A percentile compares a stretch with the other conserved stretches of the same genome.
Conservation (phyloP, 2,113 vertebrate species). For the Elephantulus edwardii region DNA sequence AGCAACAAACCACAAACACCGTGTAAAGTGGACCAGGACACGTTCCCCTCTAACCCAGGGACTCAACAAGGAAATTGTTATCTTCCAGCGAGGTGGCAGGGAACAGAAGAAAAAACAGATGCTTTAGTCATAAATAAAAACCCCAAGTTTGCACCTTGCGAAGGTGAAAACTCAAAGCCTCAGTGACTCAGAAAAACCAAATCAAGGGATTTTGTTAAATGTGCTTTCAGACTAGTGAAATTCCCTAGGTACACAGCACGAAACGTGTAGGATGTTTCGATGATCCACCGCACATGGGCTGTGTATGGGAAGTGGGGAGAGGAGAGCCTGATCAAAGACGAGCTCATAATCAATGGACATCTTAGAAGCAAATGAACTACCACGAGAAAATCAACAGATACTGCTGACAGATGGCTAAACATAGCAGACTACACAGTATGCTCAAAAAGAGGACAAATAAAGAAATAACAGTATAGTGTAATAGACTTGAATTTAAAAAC, state of each 20-base stretch:
- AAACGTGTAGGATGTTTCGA: neutral
- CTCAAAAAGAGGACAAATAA: neutral
- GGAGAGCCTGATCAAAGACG: neutral
- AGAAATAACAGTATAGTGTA: neutral
- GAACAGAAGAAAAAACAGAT: rapidly evolving
- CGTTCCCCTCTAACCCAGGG: neutral
- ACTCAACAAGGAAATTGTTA: neutral
- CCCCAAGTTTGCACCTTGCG: rapidly evolving
- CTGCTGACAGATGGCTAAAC: neutral
- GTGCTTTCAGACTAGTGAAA: neutral
- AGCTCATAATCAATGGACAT: neutral
- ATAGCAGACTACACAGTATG: neutral
- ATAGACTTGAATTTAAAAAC: neutral
- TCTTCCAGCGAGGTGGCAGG: neutral
- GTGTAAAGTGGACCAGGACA: neutral
- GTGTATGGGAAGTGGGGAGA: rapidly evolving
- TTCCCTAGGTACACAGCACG: neutral
- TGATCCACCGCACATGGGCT: too few species aligned
- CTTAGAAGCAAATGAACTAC: neutral
- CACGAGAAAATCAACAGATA: neutral
- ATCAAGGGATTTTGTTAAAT: neutral
- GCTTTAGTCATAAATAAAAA: rapidly evolving
- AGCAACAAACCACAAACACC: neutral
- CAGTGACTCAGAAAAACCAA: neutral
- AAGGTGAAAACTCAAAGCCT: rapidly evolving